phyloP scores from a whole-genome alignment of 2,888 invertebrate genomes.

The Drosophila anomelani region DNA sequence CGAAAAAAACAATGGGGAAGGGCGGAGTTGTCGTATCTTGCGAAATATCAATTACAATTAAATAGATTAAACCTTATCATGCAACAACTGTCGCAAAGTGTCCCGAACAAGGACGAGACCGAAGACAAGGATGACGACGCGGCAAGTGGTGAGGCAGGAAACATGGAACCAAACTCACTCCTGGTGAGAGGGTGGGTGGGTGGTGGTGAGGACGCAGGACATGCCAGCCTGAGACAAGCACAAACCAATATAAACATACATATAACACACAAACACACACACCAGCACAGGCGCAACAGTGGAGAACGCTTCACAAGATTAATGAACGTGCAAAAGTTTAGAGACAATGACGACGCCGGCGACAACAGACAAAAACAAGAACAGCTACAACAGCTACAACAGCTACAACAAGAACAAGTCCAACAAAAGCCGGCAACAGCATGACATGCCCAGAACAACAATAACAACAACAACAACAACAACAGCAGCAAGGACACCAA shows the following conservation, averaged over 20 bases:
- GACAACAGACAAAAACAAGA: constrained; percentile 43
- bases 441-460: constrained; percentile 61
- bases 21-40: constrained; percentile 64
- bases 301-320: constrained; percentile 78
- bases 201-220: constrained; percentile 24
- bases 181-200: neutral
- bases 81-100: constrained; percentile 80
- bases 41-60: constrained; percentile 79
- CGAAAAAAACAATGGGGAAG: constrained; percentile 16
- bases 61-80: constrained; percentile 80
- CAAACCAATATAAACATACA: constrained; percentile 50
- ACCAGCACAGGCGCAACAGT: constrained; percentile 54
- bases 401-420: constrained; percentile 26
- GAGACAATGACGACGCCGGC: constrained; percentile 76
- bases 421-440: constrained; percentile 48
- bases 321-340: constrained; percentile 80
- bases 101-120: constrained; percentile 59
- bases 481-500: constrained; percentile 15
- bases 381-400: neutral
- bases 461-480: constrained; percentile 45
- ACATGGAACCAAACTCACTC: constrained; percentile 52
- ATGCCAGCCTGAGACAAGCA: constrained; percentile 50
- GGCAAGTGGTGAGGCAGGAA: constrained; percentile 47
- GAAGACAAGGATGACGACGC: constrained; percentile 31
- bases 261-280: constrained; percentile 11